Base-by-base conservation (phyloP, 2,888 invertebrate genomes). In the Trachelus stipa region DNA sequence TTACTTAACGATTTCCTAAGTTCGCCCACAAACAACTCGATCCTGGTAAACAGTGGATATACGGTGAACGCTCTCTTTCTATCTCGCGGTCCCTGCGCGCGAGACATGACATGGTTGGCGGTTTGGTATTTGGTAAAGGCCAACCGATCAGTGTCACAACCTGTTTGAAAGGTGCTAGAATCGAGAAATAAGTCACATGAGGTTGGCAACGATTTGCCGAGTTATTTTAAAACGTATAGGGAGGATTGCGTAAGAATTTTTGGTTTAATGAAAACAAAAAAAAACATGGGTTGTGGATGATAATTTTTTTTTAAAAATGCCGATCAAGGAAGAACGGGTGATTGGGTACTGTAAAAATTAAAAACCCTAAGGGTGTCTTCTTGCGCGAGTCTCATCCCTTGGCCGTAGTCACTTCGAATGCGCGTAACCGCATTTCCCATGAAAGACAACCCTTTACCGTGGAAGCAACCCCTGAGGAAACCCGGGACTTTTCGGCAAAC, bases 81-180 rank as follows among this genome's bases (percentile, higher is more conserved):
- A 23, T 75, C 73, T 75, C 69, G 75, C 77, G 34, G 34, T 34
- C 9, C 34, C 34, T 34, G 34, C 34, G 15, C 6, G 23, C 56
- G 9, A 23, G 56, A 56, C 23, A 4, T 40, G 40, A 40, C 90
- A 89, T 86, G 90, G 87, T 90, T 90, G 90, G 88, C 89, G 88
- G 90, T 87, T 89, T 90, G 90, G 90, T 90, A 90, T 91, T 90
- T 91, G 90, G 90, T 90, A 90, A 90, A 90, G 91, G 91, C 90
- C 90, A 89, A 87, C 83, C 87, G 87, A 89, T 87, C 91, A 91
- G 90, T 91, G 91, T 91, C 90, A 91, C 90, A 90, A 90, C 88
- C 89, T 88, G 90, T 90, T 91, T 87, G 90, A 90, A 91, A 90
- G 89, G 90, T 88, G 88, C 85, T 89, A 88, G 88, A 88, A 85